Percentiles rank a stretch among this genome's conserved stretches.
phyloP scores from a whole-genome alignment of 1,140 invertebrate genomes.

The Pachyrhynchus sulphureomaculatus region DNA sequence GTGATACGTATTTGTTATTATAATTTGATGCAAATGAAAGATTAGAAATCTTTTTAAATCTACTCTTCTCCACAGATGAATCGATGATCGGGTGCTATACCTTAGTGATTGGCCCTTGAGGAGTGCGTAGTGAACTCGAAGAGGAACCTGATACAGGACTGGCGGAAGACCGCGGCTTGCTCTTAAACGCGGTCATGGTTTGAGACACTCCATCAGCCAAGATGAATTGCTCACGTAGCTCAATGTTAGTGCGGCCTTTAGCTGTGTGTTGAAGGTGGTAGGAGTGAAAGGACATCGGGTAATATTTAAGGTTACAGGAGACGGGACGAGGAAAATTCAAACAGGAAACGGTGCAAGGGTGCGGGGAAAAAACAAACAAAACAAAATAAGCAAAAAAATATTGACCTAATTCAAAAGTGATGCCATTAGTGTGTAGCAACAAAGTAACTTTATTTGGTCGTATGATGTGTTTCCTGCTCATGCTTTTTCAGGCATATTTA shows the following conservation, averaged over 20 bases:
- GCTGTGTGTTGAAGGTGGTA: conserved; percentile 67
- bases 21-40: too few species aligned
- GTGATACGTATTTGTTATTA: too few species aligned
- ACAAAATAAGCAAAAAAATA: conserved; percentile 46
- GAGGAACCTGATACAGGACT: conserved; percentile 67
- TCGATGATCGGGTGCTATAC: conserved; percentile 55
- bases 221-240: conserved; percentile 98
- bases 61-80: neutral
- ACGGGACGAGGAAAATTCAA: conserved; percentile 7
- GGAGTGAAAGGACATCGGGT: conserved; percentile 36
- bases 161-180: conserved; percentile 81
- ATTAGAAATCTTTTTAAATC: conserved; percentile 1
- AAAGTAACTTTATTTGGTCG: neutral
- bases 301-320: conserved; percentile 24
- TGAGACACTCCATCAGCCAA: conserved; percentile 96
- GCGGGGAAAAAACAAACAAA: conserved; percentile 47
- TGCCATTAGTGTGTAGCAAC: conserved; percentile 6
- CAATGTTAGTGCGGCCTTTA: conserved; percentile 99
- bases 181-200: conserved; percentile 94
- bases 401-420: conserved; percentile 1
- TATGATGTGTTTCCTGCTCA: too few species aligned
- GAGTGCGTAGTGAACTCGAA: conserved; percentile 64
- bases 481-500: too few species aligned
- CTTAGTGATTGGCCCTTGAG: conserved; percentile 90
- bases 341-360: conserved; percentile 17